These are phyloP conservation scores for Athripsodes cinereus DNA, from an alignment of 2,888 invertebrate species.

Conservation along the genomic window DNA sequence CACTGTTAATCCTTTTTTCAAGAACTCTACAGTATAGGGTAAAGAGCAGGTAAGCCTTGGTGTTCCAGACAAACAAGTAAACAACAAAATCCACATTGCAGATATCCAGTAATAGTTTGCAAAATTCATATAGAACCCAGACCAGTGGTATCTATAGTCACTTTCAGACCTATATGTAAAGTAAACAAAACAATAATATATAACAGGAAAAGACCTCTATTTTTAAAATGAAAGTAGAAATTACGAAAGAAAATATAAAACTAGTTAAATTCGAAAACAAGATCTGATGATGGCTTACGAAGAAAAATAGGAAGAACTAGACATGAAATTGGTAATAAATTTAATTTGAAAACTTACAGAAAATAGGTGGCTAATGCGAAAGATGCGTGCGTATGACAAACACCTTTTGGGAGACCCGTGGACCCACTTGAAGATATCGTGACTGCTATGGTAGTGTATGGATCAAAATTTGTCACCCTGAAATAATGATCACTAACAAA, in stretches of 20 bases:
- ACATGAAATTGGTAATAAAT: no score
- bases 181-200: background rate
- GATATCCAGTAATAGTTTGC: background rate
- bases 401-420: conserved; percentile 35
- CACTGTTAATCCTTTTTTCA: background rate
- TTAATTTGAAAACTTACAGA: conserved; percentile 21
- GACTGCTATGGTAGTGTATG: conserved; percentile 28
- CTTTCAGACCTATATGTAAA: background rate
- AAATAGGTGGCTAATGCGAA: conserved; percentile 7
- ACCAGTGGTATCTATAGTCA: background rate
- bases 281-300: no score
- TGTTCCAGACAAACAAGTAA: background rate
- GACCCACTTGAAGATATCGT: conserved; percentile 35
- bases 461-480: conserved; percentile 21
- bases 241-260: no score
- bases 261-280: no score
- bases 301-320: background rate
- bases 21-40: background rate
- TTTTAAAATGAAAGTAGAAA: no score
- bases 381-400: conserved; percentile 30
- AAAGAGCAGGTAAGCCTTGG: background rate
- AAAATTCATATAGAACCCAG: background rate
- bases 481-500: background rate
- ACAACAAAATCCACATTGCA: background rate
- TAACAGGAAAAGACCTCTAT: no score